Conservation (phyloP, 2,113 vertebrate species). For the Alces alces region DNA sequence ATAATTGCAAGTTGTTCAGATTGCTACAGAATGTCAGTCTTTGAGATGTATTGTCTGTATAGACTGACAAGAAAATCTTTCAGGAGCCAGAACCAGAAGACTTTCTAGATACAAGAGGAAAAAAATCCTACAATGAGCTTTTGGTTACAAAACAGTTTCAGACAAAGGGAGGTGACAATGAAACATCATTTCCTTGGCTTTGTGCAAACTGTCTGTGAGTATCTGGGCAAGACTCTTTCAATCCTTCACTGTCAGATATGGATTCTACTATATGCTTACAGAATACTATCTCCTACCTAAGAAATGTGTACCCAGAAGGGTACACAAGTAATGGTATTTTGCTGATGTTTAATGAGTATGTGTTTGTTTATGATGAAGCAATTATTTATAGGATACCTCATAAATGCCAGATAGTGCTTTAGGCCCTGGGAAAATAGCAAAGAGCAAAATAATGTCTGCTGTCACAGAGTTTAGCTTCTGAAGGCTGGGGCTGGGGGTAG, state of each 20-base stretch:
- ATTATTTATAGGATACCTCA: background rate
- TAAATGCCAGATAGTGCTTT: background rate
- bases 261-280: background rate
- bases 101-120: background rate
- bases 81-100: background rate
- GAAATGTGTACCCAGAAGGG: background rate
- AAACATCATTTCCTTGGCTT: constrained; percentile 10
- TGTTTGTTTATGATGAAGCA: background rate
- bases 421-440: background rate
- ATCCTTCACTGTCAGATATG: background rate
- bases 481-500: background rate
- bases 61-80: constrained; percentile 3
- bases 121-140: background rate
- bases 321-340: background rate
- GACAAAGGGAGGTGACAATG: constrained; percentile 9
- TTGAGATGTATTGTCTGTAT: background rate
- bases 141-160: background rate
- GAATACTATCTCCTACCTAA: background rate
- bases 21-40: background rate
- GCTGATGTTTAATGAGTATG: background rate
- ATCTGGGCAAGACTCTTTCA: background rate
- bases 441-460: background rate
- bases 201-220: background rate
- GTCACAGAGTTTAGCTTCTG: background rate
- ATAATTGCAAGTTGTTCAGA: constrained; percentile 10